Conservation (phyloP, 2,888 invertebrate genomes). For the Thymelicus acteon region DNA sequence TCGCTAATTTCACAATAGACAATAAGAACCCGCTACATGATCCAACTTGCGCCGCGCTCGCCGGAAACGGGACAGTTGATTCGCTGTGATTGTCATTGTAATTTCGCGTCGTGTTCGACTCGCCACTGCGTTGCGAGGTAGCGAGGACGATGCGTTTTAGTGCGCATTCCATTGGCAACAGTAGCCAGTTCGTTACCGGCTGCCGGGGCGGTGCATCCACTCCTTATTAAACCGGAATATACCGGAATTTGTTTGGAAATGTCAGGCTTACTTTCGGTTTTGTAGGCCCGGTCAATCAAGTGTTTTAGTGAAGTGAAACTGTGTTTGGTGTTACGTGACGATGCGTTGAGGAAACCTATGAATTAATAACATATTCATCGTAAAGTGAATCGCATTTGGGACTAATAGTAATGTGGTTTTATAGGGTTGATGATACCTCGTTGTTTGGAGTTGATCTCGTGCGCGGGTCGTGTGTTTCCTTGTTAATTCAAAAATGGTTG, state of each 20-base stretch:
- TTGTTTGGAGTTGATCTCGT: not conserved
- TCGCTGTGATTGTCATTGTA: constrained; percentile 71
- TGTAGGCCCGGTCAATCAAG: no score
- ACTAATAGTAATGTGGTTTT: not conserved
- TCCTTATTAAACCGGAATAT: not conserved
- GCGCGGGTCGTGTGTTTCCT: not conserved
- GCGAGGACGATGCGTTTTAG: constrained; percentile 40
- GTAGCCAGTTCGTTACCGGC: constrained; percentile 9
- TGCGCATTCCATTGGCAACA: constrained; percentile 1
- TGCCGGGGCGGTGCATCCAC: constrained; percentile 16
- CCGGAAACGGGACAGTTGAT: constrained; percentile 66
- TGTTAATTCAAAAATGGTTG: constrained; percentile 56
- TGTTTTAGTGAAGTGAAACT: no score
- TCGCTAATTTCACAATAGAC: not conserved
- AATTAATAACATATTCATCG: not conserved
- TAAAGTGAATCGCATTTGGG: no score
- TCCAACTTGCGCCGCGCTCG: constrained; percentile 43
- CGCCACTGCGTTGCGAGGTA: not conserved
- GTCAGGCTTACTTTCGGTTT: not conserved
- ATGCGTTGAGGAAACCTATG: not conserved
- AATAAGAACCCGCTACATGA: constrained; percentile 37
- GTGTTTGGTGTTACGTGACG: no score
- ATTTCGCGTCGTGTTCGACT: constrained; percentile 60
- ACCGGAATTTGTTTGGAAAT: not conserved
- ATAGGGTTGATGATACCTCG: not conserved